phyloP scores from a whole-genome alignment of 1,140 invertebrate species.

The Platyscapa corneri region DNA sequence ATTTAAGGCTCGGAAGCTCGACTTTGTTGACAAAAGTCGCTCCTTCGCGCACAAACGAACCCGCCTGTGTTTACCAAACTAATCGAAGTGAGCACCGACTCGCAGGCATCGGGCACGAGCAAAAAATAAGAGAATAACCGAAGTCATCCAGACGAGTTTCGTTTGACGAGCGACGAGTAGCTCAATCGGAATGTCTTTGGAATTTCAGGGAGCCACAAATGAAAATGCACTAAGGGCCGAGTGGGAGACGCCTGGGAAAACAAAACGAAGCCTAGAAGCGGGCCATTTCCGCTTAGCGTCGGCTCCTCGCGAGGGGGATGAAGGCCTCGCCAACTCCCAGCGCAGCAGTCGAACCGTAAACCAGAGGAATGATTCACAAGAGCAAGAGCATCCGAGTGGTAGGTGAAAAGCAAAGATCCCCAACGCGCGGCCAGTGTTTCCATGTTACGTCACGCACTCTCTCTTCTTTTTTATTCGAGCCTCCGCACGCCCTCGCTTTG shows the following conservation, averaged over 20 bases:
- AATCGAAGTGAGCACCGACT: background rate
- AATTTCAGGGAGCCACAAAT: constrained; percentile 1
- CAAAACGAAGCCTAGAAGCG: background rate
- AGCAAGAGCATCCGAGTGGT: constrained; percentile 64
- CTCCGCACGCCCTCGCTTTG: background rate
- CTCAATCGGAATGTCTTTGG: background rate
- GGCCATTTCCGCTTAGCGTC: too few species aligned
- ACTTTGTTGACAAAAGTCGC: background rate
- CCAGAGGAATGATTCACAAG: constrained; percentile 53
- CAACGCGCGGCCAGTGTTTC: background rate
- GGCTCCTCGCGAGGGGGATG: background rate
- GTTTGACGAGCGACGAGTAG: background rate
- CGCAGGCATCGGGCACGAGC: too few species aligned
- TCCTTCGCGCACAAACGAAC: background rate
- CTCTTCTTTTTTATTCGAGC: background rate
- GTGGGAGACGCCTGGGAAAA: background rate
- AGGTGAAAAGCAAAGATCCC: constrained; percentile 45
- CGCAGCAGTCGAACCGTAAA: constrained; percentile 18
- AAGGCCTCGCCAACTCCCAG: constrained; percentile 4
- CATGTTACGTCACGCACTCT: background rate
- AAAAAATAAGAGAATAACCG: background rate
- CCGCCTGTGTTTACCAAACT: background rate
- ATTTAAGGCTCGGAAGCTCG: too few species aligned
- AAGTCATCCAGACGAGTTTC: background rate
- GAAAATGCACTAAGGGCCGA: background rate